A percentile compares a stretch with the other conserved stretches of the same genome.
Evolutionary conservation across 2,797 vertebrate species (phyloP).

Genomic region (Orestias chungarensis): DNA sequence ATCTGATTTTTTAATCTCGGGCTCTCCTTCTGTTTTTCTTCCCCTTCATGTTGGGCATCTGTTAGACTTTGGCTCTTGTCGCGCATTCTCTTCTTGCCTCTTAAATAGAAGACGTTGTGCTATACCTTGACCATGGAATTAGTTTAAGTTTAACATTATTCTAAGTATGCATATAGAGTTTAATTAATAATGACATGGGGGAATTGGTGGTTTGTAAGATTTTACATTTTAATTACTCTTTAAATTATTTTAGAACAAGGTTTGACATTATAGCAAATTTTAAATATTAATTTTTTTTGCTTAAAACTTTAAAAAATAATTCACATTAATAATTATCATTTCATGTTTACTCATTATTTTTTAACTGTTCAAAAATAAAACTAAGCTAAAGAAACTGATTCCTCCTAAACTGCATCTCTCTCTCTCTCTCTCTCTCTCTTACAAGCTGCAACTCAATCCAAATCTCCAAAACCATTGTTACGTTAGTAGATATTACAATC

Average conservation of each 20-base stretch:
- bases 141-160: neutral
- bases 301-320: neutral
- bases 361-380: no score
- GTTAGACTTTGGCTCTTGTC: slow-evolving; percentile 63
- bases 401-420: no score
- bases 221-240: neutral
- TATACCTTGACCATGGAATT: slow-evolving; percentile 24
- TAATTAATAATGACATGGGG: neutral
- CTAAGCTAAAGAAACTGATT: no score
- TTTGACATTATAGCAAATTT: neutral
- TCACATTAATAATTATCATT: neutral
- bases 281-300: neutral
- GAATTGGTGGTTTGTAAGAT: neutral
- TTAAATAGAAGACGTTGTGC: slow-evolving; percentile 30
- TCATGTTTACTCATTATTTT: no score
- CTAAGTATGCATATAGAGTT: neutral
- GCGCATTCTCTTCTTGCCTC: slow-evolving; percentile 51
- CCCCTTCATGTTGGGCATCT: slow-evolving; percentile 65
- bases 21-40: slow-evolving; percentile 76
- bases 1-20: slow-evolving; percentile 75
- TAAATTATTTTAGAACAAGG: neutral
- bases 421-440: no score
- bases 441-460: no score
- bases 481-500: no score
- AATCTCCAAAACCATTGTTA: no score